Evolutionary conservation across 1,140 invertebrate genomes (phyloP).

Genomic region (Chrysoperla carnea): DNA sequence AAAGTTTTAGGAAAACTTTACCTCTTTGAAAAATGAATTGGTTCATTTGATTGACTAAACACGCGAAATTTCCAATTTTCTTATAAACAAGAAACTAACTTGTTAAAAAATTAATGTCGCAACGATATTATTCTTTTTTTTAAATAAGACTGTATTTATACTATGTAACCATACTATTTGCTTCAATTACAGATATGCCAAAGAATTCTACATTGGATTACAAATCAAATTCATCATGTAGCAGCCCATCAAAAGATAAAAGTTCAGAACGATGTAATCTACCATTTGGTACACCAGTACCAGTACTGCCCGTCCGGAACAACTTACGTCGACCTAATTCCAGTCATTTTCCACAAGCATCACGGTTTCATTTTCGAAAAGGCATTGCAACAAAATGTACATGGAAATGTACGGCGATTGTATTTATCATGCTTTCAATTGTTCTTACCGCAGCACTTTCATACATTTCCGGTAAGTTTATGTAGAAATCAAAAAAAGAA

Average conservation of each 20-base stretch:
- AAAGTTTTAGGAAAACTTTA: too few species aligned
- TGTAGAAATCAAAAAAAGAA: too few species aligned
- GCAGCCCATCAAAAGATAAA: slow-evolving; percentile 57
- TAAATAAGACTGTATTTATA: too few species aligned
- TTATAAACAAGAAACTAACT: too few species aligned
- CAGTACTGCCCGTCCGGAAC: slow-evolving; percentile 54
- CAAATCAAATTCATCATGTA: slow-evolving; percentile 67
- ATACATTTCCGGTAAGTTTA: slow-evolving; percentile 69
- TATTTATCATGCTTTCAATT: slow-evolving; percentile 64
- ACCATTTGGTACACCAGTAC: slow-evolving; percentile 44
- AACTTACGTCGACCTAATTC: slow-evolving; percentile 41
- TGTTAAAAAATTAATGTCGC: too few species aligned
- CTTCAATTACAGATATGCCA: slow-evolving; percentile 52
- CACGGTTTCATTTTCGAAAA: slow-evolving; percentile 73
- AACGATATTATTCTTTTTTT: too few species aligned
- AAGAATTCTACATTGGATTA: slow-evolving; percentile 77
- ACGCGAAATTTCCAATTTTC: too few species aligned
- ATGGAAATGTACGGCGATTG: slow-evolving; percentile 78
- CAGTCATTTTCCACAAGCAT: slow-evolving; percentile 42
- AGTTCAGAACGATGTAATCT: slow-evolving; percentile 50
- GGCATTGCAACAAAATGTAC: slow-evolving; percentile 69
- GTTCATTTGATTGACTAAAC: too few species aligned
- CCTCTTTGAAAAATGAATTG: too few species aligned
- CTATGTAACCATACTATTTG: background rate
- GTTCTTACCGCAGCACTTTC: slow-evolving; percentile 63